Conservation (phyloP, 2,888 invertebrate genomes). For the Heliconius ismenius region DNA sequence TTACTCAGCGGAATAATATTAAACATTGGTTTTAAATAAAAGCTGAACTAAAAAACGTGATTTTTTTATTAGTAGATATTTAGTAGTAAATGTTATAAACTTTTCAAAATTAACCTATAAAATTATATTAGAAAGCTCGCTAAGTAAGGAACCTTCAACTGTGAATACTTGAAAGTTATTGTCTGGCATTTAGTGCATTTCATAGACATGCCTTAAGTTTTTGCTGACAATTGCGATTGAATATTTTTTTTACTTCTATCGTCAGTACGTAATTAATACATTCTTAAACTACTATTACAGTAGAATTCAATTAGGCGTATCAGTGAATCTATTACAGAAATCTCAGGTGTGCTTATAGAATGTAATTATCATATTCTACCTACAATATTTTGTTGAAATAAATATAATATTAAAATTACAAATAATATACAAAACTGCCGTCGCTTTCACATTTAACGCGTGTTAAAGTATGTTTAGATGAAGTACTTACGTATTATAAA, state of each 20-base stretch:
- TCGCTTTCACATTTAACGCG: not conserved
- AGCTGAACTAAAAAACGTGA: not conserved
- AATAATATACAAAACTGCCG: not conserved
- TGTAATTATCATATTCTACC: not conserved
- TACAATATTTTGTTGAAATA: not conserved
- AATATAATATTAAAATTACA: not conserved
- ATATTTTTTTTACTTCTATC: not conserved
- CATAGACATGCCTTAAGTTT: not conserved
- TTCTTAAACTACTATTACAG: slow-evolving; percentile 8
- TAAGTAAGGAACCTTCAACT: not conserved
- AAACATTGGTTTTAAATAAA: not conserved
- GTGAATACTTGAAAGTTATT: slow-evolving; percentile 14
- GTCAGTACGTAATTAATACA: not conserved
- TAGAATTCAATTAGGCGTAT: slow-evolving; percentile 18
- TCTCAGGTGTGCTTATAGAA: slow-evolving; percentile 26
- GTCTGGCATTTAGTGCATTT: slow-evolving; percentile 16
- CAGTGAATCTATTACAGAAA: slow-evolving; percentile 24
- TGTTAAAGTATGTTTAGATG: not conserved
- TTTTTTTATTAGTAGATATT: not conserved
- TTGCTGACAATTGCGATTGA: not conserved
- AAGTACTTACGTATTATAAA: slow-evolving; percentile 46
- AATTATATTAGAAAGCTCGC: slow-evolving; percentile 12
- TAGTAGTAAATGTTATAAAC: not conserved
- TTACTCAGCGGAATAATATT: not conserved
- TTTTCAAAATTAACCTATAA: not conserved